Conservation (phyloP, 2,888 invertebrate species). For the Tetanocera ferruginea region DNA sequence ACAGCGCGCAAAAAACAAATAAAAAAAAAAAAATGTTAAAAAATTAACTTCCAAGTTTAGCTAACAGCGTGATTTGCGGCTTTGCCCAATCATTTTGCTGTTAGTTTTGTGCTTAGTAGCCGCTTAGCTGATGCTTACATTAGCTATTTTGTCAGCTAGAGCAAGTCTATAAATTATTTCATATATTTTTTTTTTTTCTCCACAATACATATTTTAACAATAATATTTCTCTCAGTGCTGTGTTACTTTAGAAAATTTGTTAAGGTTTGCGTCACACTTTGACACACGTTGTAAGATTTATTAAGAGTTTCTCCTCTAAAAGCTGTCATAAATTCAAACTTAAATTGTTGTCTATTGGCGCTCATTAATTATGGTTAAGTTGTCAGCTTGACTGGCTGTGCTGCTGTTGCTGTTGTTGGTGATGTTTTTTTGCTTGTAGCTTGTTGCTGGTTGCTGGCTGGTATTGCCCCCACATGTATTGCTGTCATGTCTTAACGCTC, state of each 20-base stretch:
- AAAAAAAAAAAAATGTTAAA: background rate
- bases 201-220: slow-evolving; percentile 17
- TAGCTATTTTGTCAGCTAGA: slow-evolving; percentile 11
- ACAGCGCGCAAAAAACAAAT: background rate
- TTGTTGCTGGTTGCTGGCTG: slow-evolving; percentile 27
- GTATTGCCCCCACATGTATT: background rate
- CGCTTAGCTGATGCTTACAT: slow-evolving; percentile 12
- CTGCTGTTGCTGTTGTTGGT: slow-evolving; percentile 34
- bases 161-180: slow-evolving; percentile 23
- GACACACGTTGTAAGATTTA: slow-evolving; percentile 28
- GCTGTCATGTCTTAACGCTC: slow-evolving; percentile 21
- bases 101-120: background rate
- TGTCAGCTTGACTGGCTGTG: slow-evolving; percentile 43
- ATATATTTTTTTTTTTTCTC: no score
- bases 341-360: slow-evolving; percentile 45
- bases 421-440: slow-evolving; percentile 20
- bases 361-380: slow-evolving; percentile 49
- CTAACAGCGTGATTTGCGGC: background rate
- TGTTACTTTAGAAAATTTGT: slow-evolving; percentile 1
- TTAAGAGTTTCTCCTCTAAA: slow-evolving; percentile 32
- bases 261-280: slow-evolving; percentile 22
- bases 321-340: slow-evolving; percentile 41
- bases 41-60: background rate
- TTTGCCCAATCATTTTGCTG: background rate
- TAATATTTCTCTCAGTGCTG: slow-evolving; percentile 3